Base-by-base conservation (phyloP, 2,888 invertebrate species). In the Caenorhabditis wallacei region DNA sequence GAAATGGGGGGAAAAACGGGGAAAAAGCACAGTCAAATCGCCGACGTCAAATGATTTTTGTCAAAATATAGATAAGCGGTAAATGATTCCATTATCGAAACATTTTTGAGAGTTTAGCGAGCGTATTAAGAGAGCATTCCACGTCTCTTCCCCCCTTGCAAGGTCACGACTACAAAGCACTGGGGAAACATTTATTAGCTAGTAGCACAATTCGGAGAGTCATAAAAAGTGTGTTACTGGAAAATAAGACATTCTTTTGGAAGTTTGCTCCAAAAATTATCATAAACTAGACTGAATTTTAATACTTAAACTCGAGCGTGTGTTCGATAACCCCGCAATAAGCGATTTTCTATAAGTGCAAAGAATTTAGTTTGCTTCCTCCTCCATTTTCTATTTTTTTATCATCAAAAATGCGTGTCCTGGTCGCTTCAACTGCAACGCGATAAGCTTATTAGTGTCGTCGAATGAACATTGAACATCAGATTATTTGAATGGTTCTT, bases 41-140 rank as follows among this genome's bases (percentile, higher is more conserved):
- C 20, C 64, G 71, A 76, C 75, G 71, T 75, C 75, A 70, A 81
- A 70, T 61, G 63, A 59, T 72, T 72, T 78, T 46, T 37, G 59
- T 70, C 78, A 70, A 70, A 70, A 70, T 78, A 78, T 69, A 56
- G 78, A 78, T 78, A 78, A 78, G 63, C 68, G 64, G 61, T 63
- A 40, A 61, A 46, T 78, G 78, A 78, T 78, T 78, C 61, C 61
- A 63, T 78, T 76, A 76, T 76, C 68, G 59, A 68, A 76, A 51
- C 35, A 16, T 54, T n/a, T n/a, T n/a, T 54, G 61, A 72, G 61
- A 61, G 46, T 74, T 56, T 46, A 66, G 63, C 22, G 54, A 74
- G 43, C 48, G 74, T 74, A 74, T 64, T 74, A 74, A 72, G 66
- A 51, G 53, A 63, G 63, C 54, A 64, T 64, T 74, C 74, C 74